Evolutionary conservation across 2,113 vertebrate species (phyloP).

Genomic region (Vanacampus margaritifer): DNA sequence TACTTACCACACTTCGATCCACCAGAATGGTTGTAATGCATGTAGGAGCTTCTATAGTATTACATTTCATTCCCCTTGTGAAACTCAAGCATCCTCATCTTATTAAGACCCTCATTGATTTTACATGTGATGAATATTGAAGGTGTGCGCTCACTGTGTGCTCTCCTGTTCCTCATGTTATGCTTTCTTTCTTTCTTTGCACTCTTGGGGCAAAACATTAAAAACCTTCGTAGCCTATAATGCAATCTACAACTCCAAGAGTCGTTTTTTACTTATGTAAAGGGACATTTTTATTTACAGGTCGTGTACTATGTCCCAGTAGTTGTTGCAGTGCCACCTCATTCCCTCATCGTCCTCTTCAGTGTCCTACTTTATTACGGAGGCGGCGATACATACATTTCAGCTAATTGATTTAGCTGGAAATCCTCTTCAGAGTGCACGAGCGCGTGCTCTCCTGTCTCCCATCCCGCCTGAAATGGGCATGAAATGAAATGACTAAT

Average conservation of each 20-base stretch:
- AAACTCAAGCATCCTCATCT: background rate
- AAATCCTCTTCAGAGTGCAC: conserved; percentile 22
- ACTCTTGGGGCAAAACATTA: background rate
- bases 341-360: background rate
- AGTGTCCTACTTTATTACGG: conserved; percentile 15
- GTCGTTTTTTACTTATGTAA: background rate
- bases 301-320: background rate
- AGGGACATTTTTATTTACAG: background rate
- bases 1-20: background rate
- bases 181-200: background rate
- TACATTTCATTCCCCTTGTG: background rate
- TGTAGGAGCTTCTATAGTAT: background rate
- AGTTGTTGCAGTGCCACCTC: background rate
- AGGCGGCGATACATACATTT: conserved; percentile 24
- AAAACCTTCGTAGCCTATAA: background rate
- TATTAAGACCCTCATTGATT: background rate
- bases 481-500: conserved; percentile 48
- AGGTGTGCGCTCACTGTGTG: background rate
- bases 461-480: conserved; percentile 19
- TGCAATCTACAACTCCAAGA: background rate
- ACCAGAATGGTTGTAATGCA: background rate
- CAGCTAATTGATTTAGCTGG: conserved; percentile 41
- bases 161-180: background rate
- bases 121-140: background rate
- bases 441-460: conserved; percentile 19